Percentiles rank a stretch among this genome's conserved stretches.
These are phyloP conservation scores for Galbula dea DNA, from an alignment of 2,113 vertebrate species.

Conservation along the genomic window DNA sequence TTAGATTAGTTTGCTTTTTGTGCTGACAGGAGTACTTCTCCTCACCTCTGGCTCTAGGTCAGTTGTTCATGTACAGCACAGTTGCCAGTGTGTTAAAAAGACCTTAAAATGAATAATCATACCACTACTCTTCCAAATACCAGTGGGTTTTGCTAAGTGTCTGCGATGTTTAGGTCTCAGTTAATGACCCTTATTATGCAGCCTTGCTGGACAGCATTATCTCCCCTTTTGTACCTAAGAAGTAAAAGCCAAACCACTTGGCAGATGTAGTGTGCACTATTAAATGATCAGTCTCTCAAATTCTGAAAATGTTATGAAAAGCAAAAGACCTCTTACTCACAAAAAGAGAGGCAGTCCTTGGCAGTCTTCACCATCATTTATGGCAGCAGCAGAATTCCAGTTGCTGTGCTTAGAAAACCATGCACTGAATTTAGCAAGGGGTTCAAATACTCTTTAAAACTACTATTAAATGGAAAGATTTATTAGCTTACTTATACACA, in stretches of 20 bases:
- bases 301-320: not conserved
- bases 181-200: not conserved
- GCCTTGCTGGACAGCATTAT: not conserved
- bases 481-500: accelerated
- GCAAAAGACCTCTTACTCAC: not conserved
- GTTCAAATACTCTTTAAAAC: not conserved
- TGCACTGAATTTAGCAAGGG: not conserved
- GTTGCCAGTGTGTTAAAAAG: not conserved
- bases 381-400: not conserved
- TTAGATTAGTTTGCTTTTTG: not conserved
- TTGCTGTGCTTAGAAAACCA: not conserved
- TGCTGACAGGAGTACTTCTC: not conserved
- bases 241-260: not conserved
- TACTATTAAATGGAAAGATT: not conserved
- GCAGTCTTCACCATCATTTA: not conserved
- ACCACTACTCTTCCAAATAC: not conserved
- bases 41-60: not conserved
- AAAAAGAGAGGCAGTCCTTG: not conserved
- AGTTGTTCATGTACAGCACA: not conserved
- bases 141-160: not conserved
- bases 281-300: not conserved
- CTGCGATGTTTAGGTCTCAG: not conserved
- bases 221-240: not conserved
- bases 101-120: not conserved
- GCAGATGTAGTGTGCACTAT: not conserved